phyloP scores from a whole-genome alignment of 2,888 invertebrate genomes.

The Alviniconcha strummeri region DNA sequence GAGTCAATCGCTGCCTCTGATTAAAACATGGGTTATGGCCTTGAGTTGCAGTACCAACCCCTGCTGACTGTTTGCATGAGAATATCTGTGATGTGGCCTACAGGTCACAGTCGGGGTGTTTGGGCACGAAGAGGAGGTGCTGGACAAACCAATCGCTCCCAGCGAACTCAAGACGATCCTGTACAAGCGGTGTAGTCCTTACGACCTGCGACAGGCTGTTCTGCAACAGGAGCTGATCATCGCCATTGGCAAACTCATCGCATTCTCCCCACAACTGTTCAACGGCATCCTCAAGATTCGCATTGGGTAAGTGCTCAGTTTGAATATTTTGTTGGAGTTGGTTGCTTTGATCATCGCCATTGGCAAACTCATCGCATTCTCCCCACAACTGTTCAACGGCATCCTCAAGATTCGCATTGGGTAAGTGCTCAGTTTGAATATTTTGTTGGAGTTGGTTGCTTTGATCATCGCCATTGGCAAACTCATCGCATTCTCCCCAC shows the following conservation, averaged over 20 bases:
- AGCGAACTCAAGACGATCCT: conserved; percentile 94
- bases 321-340: conserved; percentile 70
- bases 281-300: conserved; percentile 91
- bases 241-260: conserved; percentile 94
- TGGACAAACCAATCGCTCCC: conserved; percentile 98
- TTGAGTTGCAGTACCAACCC: too few species aligned
- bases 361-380: conserved; percentile 92
- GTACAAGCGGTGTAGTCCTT: conserved; percentile 80
- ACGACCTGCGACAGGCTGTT: conserved; percentile 93
- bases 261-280: conserved; percentile 94
- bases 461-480: conserved; percentile 95
- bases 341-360: conserved; percentile 78
- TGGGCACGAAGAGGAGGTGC: conserved; percentile 90
- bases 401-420: conserved; percentile 87
- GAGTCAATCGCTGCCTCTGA: too few species aligned
- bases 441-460: conserved; percentile 74
- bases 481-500: conserved; percentile 92
- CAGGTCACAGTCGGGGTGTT: conserved; percentile 93
- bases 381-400: conserved; percentile 95
- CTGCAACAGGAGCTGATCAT: conserved; percentile 94
- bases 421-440: conserved; percentile 68
- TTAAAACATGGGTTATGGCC: too few species aligned
- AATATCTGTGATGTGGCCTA: background rate
- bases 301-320: conserved; percentile 76
- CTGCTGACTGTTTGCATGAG: too few species aligned